Base-by-base conservation (phyloP, 2,797 vertebrate genomes). In the Sebastiscus albofasciatus region DNA sequence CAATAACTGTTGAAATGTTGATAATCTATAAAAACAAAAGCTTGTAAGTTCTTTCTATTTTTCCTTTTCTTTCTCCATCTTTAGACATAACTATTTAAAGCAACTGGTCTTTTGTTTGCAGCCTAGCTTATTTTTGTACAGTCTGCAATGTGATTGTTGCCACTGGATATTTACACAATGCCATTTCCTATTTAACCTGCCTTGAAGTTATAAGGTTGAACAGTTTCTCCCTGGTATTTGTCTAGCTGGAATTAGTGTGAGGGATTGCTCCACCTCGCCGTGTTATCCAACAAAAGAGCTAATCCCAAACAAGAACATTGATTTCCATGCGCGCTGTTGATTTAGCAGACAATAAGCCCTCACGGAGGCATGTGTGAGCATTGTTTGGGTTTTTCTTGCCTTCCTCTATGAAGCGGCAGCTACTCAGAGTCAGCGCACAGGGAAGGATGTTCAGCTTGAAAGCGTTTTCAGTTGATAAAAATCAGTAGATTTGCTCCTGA, bases 301-400 rank as follows among this genome's bases (percentile, higher is more conserved):
- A 71, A 87, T 81, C 81, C 66, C 60, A n/a, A 58, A 81, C 64
- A 80, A 67, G 65, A 81, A 69, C 77, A 73, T 54, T 69, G 72
- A 84, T 79, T 81, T 79, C 65, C 34, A 69, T 77, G 61, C n/a
- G 1, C 18, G 33, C 34, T 55, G 65, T 56, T 76, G 70, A 72
- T 75, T 62, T 20, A 72, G 67, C 20, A 8, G 33, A 75, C 54
- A 65, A 59, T 36, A 72, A 72, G 22, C 22, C 55, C 39, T 62
- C 66, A 2, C 64, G n/a, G 77, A 72, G 72, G 52, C 42, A 13
- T 52, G 24, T 62, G 42, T 3, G 29, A 34, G 59, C 36, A 24
- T 16, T 59, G 61, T 69, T 75, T 60, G n/a, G 33, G 10, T 66
- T 78, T 70, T 72, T 64, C n/a, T 54, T 56, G 34, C 42, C 14